Evolutionary conservation across 2,797 vertebrate species (phyloP).

Genomic region (Mustela erminea): DNA sequence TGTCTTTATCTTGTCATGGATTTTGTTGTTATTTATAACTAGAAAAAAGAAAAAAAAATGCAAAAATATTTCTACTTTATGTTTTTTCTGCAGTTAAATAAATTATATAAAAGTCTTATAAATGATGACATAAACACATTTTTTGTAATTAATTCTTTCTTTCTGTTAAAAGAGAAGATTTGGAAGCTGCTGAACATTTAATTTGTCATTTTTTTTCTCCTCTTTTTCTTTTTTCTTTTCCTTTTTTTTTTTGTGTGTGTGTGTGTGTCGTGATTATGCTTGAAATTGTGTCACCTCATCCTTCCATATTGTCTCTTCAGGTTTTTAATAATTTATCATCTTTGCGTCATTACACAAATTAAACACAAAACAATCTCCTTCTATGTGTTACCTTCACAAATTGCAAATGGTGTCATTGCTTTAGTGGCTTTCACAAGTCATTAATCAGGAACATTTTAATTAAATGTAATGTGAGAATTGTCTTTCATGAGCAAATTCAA

Average conservation of each 20-base stretch:
- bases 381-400: conserved; percentile 60
- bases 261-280: not conserved
- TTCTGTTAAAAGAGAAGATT: conserved; percentile 9
- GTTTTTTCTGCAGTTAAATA: not conserved
- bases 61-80: not conserved
- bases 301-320: conserved; percentile 26
- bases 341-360: conserved; percentile 75
- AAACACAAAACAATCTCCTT: conserved; percentile 57
- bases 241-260: too few species aligned
- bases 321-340: conserved; percentile 70
- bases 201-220: not conserved
- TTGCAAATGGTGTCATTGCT: conserved; percentile 51
- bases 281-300: not conserved
- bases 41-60: not conserved
- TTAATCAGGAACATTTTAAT: conserved; percentile 65
- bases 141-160: not conserved
- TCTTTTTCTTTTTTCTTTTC: too few species aligned
- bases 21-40: not conserved
- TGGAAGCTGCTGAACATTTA: not conserved
- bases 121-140: not conserved
- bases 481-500: conserved; percentile 61
- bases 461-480: conserved; percentile 72
- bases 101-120: not conserved
- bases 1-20: not conserved
- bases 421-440: conserved; percentile 23